Evolutionary conservation across 2,888 invertebrate species (phyloP).

Genomic region (Agrypnus murinus): DNA sequence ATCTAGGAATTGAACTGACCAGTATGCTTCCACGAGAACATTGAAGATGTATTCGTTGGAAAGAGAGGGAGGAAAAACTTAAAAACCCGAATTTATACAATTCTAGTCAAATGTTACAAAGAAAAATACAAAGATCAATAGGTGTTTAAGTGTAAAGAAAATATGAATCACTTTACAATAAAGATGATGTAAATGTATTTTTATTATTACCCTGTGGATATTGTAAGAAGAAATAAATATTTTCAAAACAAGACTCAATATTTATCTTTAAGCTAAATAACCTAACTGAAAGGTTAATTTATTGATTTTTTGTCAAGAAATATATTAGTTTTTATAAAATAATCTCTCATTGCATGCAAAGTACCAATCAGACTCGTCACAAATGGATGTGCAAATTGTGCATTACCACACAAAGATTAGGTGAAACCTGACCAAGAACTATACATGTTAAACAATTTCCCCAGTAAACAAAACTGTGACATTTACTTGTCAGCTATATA

Average conservation of each 20-base stretch:
- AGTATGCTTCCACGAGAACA: slow-evolving; percentile 55
- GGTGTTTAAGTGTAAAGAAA: background rate
- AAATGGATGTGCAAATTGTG: no score
- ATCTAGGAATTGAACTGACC: slow-evolving; percentile 62
- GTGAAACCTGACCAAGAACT: no score
- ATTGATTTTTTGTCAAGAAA: no score
- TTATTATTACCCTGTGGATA: slow-evolving; percentile 18
- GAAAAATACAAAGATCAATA: background rate
- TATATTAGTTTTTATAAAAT: no score
- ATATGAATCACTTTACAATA: background rate
- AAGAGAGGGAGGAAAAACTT: background rate
- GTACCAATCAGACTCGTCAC: no score
- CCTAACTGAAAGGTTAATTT: no score
- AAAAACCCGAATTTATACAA: slow-evolving; percentile 26
- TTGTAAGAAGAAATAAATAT: slow-evolving; percentile 10
- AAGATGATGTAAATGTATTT: slow-evolving; percentile 13
- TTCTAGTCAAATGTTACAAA: slow-evolving; percentile 31
- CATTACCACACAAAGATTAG: no score
- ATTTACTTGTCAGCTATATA: no score
- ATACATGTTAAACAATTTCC: no score
- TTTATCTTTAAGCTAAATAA: no score
- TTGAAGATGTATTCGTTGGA: slow-evolving; percentile 14
- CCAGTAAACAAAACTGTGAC: no score
- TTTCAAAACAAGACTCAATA: background rate
- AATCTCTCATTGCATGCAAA: no score